A percentile compares a stretch with the other conserved stretches of the same genome.
phyloP scores from a whole-genome alignment of 2,888 invertebrate species.

The Poecilus cupreus region DNA sequence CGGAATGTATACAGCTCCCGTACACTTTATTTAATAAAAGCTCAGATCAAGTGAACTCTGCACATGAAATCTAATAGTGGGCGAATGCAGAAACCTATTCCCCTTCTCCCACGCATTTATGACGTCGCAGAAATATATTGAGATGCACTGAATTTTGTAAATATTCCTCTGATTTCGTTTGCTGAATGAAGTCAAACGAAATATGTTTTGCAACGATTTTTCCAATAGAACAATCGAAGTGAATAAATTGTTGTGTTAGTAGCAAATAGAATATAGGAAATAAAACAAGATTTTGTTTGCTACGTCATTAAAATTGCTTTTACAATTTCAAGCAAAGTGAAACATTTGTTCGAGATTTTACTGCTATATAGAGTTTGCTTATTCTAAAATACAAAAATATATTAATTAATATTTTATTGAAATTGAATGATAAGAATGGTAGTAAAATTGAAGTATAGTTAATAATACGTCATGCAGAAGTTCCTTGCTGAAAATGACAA shows the following conservation, averaged over 20 bases:
- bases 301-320: neutral
- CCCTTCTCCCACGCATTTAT: neutral
- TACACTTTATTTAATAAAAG: conserved; percentile 55
- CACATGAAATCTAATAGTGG: conserved; percentile 33
- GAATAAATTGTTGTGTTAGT: conserved; percentile 6
- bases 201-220: conserved; percentile 7
- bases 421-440: neutral
- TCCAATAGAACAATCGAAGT: neutral
- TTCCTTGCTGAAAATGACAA: conserved; percentile 4
- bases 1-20: conserved; percentile 46
- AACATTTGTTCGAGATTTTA: neutral
- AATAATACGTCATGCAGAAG: neutral
- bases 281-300: neutral
- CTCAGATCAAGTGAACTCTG: conserved; percentile 40
- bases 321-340: neutral
- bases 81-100: neutral
- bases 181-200: conserved; percentile 12
- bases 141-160: conserved; percentile 11
- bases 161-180: conserved; percentile 2
- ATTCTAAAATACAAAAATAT: too few species aligned
- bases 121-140: neutral
- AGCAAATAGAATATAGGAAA: neutral
- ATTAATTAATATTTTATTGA: too few species aligned
- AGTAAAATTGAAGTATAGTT: neutral
- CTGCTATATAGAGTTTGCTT: too few species aligned